Evolutionary conservation across 2,888 invertebrate species (phyloP).

Genomic region (Tachina grossa): DNA sequence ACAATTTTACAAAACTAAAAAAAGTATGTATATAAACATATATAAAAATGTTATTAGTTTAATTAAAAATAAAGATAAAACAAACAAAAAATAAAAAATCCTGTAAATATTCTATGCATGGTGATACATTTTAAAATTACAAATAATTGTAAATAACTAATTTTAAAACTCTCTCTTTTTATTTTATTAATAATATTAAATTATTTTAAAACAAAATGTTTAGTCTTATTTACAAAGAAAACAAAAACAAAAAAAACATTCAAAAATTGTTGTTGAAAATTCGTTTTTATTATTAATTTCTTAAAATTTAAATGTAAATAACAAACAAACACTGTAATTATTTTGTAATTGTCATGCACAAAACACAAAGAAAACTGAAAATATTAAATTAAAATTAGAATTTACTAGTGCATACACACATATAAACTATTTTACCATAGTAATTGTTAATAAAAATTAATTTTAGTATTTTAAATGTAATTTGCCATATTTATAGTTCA

Average conservation of each 20-base stretch:
- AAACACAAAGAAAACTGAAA: conserved; percentile 42
- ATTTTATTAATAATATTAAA: conserved; percentile 28
- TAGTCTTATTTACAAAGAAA: conserved; percentile 32
- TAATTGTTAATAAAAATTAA: conserved; percentile 66
- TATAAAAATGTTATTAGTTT: conserved; percentile 36
- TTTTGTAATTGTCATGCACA: conserved; percentile 57
- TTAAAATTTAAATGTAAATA: conserved; percentile 19
- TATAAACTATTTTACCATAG: conserved; percentile 46
- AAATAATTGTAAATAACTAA: conserved; percentile 55
- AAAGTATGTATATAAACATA: neutral
- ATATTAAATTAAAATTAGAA: conserved; percentile 45
- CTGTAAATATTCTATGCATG: conserved; percentile 60
- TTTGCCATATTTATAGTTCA: conserved; percentile 81
- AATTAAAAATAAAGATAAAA: conserved; percentile 29
- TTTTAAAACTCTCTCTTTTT: conserved; percentile 4
- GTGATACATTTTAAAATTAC: conserved; percentile 57
- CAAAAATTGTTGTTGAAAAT: conserved; percentile 41
- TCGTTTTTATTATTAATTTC: conserved; percentile 43
- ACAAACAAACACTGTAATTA: conserved; percentile 54
- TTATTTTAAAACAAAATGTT: conserved; percentile 28
- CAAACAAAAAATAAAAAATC: conserved; percentile 12
- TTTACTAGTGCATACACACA: conserved; percentile 39
- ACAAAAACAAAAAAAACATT: neutral
- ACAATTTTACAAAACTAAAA: conserved; percentile 15
- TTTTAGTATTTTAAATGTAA: conserved; percentile 72